Evolutionary conservation across 1,140 invertebrate species (phyloP), one percentile per base, ranked within the genome.

Genomic region (Drosophila pruinosa): DNA sequence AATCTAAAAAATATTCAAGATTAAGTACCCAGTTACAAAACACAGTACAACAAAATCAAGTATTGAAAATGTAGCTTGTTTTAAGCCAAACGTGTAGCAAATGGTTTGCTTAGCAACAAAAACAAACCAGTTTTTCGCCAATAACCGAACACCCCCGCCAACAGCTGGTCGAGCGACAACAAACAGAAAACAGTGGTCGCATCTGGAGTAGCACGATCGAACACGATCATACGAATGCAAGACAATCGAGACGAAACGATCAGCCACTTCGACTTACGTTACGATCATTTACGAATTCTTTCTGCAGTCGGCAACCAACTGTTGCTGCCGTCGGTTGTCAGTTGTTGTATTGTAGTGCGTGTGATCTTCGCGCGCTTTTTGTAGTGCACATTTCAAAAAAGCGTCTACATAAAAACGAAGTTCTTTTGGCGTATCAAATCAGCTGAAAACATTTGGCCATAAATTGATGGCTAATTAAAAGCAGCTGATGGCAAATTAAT

Each of bases 221-320:
- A 72, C 69, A 67, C 50, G 62, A 67, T 50, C 50, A 62, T 34
- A 28, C 57, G 26, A 59, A 41, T 34, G 24, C 24, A 26, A 28
- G 21, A 21, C 57, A 52, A 63, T 70, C 67, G 59, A 38, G 8
- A 14, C 15, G 8, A 38, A 22, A 52, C 52, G 36, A 45, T 36
- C 36, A 28, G 24, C 17, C 3, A 43, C 24, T 38, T 47, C 17
- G 47, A 31, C 24, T 31, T 39, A 36, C 17, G 36, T 53, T 26
- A 68, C 63, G 64, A 61, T 68, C 39, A 26, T 68, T 77, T 62
- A 68, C 69, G 64, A 70, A 54, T 41, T 26, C 28, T 1, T 17
- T 7, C 43, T 58, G 78, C 77, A 89, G 71, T 85, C 71, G 71
- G 28, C 53, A 89, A 89, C 85, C 85, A 89, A 89, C 85, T 89